phyloP scores from a whole-genome alignment of 2,888 invertebrate species.

The Oxytorus armatus region DNA sequence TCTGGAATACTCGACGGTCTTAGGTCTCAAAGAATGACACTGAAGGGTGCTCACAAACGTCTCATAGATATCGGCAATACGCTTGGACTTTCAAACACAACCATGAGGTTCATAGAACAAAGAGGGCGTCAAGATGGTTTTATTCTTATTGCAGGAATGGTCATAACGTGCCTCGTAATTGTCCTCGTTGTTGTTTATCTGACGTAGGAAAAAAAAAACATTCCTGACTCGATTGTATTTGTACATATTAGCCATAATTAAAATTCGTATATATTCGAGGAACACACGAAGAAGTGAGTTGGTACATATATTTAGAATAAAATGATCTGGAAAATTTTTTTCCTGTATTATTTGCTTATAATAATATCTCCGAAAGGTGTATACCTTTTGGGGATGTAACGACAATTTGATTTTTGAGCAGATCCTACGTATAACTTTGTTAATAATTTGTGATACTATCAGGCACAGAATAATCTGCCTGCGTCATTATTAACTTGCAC shows the following conservation, averaged over 20 bases:
- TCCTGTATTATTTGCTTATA: too few species aligned
- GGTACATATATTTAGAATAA: background rate
- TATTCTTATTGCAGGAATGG: slow-evolving; percentile 94
- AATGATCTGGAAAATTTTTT: background rate
- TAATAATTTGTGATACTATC: too few species aligned
- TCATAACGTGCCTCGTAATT: slow-evolving; percentile 92
- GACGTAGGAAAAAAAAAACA: slow-evolving; percentile 80
- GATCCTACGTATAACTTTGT: too few species aligned
- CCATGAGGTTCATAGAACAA: slow-evolving; percentile 96
- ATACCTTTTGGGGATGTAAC: too few species aligned
- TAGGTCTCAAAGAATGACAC: slow-evolving; percentile 91
- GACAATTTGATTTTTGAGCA: too few species aligned
- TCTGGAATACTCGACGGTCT: slow-evolving; percentile 91
- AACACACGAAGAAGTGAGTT: background rate
- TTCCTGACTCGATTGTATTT: slow-evolving; percentile 59
- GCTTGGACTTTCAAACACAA: slow-evolving; percentile 96
- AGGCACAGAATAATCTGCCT: too few species aligned
- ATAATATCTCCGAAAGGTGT: too few species aligned
- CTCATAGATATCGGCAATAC: slow-evolving; percentile 96
- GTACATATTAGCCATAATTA: slow-evolving; percentile 64
- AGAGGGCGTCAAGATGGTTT: slow-evolving; percentile 95
- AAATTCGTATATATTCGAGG: slow-evolving; percentile 43
- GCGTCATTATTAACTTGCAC: too few species aligned
- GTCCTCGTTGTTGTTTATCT: slow-evolving; percentile 90
- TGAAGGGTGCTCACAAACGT: slow-evolving; percentile 94